phyloP scores from a whole-genome alignment of 2,797 vertebrate genomes.

The Momotus momota region DNA sequence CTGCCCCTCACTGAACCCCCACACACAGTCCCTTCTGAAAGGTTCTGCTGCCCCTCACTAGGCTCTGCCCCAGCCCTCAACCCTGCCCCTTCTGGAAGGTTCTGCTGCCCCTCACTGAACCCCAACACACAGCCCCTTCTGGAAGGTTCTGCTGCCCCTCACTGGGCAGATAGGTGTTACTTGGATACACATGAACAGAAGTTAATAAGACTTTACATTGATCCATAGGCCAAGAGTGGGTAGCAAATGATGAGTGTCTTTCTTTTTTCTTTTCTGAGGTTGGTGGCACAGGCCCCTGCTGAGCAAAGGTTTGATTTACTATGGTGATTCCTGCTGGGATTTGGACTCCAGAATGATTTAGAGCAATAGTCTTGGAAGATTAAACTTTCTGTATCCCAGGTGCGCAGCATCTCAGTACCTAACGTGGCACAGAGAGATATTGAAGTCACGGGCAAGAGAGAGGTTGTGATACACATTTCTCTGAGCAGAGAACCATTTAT shows the following conservation, averaged over 20 bases:
- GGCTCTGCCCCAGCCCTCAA: too few relatives aligned
- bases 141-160: too few relatives aligned
- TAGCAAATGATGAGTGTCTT: rapidly evolving
- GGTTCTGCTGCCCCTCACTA: neutral
- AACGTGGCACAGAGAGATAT: too few relatives aligned
- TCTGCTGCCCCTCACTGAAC: neutral
- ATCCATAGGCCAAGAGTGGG: neutral
- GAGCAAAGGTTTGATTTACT: neutral
- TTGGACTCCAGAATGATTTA: neutral
- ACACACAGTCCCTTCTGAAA: neutral
- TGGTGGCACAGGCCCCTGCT: neutral
- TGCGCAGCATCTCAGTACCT: neutral
- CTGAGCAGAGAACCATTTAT: neutral
- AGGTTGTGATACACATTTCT: rapidly evolving
- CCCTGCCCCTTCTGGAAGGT: neutral
- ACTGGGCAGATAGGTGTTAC: rapidly evolving
- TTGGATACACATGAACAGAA: neutral
- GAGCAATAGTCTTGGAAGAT: neutral
- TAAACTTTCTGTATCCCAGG: neutral
- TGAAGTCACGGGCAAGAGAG: neutral
- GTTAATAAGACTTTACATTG: neutral
- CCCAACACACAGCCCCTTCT: too few relatives aligned
- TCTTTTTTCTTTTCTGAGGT: neutral
- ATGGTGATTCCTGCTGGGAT: neutral
- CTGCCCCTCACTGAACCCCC: neutral